Percentiles rank a stretch among this genome's conserved stretches.
These are phyloP conservation scores for Pinna nobilis DNA, from an alignment of 1,140 invertebrate species.

Conservation along the genomic window DNA sequence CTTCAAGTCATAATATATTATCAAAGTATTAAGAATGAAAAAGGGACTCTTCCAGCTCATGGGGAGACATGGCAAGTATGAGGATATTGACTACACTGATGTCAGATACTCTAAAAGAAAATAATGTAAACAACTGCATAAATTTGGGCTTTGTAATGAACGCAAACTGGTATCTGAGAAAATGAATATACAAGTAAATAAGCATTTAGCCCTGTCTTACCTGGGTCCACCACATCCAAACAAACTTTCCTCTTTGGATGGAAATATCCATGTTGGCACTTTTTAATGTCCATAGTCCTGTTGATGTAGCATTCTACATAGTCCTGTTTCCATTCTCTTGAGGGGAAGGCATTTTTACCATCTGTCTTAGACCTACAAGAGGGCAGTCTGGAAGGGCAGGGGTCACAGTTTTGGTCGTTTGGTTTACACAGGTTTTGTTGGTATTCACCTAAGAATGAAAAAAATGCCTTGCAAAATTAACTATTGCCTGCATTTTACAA, in stretches of 20 bases:
- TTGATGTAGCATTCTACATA: constrained; percentile 11
- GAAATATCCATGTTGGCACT: constrained; percentile 22
- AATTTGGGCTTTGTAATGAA: constrained; percentile 14
- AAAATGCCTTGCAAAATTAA: too few relatives aligned
- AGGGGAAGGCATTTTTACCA: constrained; percentile 23
- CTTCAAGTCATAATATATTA: too few relatives aligned
- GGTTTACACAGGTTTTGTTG: constrained; percentile 33
- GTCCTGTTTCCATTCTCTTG: constrained; percentile 1
- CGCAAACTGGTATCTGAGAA: constrained; percentile 29
- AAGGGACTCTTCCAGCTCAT: not conserved
- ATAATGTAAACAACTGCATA: constrained; percentile 43
- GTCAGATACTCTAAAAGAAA: constrained; percentile 52
- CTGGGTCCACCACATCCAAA: constrained; percentile 20
- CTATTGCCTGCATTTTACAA: too few relatives aligned
- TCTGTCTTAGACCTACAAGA: constrained; percentile 41
- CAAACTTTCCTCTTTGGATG: constrained; percentile 7
- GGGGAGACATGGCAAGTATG: not conserved
- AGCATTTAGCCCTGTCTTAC: not conserved
- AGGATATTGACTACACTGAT: constrained; percentile 23
- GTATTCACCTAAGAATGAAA: constrained; percentile 44
- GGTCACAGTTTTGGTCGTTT: constrained; percentile 25
- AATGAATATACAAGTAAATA: constrained; percentile 8
- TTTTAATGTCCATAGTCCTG: constrained; percentile 13
- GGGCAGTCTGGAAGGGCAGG: constrained; percentile 36
- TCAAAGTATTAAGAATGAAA: not conserved